A percentile compares a stretch with the other conserved stretches of the same genome.
Evolutionary conservation across 2,797 vertebrate genomes (phyloP).

Genomic region (Malurus leucopterus): DNA sequence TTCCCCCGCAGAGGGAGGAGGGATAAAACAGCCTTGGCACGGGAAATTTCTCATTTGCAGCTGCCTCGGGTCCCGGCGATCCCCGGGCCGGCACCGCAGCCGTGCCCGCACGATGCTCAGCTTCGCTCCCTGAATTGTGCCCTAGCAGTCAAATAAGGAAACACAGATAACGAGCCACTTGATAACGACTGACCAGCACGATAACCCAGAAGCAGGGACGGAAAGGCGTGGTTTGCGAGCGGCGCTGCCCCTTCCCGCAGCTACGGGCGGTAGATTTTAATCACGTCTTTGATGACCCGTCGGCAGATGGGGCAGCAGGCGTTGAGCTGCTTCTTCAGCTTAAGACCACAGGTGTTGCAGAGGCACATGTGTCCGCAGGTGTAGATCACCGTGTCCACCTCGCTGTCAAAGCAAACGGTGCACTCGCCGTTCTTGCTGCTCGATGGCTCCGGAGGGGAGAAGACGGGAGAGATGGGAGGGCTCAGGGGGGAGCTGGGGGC

Average conservation of each 20-base stretch:
- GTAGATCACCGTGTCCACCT: slow-evolving; percentile 98
- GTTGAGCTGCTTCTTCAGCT: slow-evolving; percentile 91
- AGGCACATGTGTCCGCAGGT: slow-evolving; percentile 99
- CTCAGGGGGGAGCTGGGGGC: slow-evolving; percentile 95
- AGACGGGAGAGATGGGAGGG: slow-evolving; percentile 83
- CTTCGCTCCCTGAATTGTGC: slow-evolving; percentile 62
- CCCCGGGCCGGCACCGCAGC: neutral
- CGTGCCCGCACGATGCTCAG: neutral
- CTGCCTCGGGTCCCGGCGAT: neutral
- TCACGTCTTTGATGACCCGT: slow-evolving; percentile 95
- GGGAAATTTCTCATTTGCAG: slow-evolving; percentile 17
- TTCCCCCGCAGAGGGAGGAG: neutral
- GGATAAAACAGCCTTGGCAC: neutral
- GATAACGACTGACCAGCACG: slow-evolving; percentile 64
- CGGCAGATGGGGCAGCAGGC: slow-evolving; percentile 97
- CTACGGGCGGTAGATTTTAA: slow-evolving; percentile 96
- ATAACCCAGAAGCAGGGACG: slow-evolving; percentile 68
- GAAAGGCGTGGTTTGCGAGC: slow-evolving; percentile 59
- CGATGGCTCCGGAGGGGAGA: slow-evolving; percentile 77
- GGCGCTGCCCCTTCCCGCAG: slow-evolving; percentile 30
- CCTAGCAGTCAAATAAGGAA: slow-evolving; percentile 63
- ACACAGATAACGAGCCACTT: slow-evolving; percentile 60
- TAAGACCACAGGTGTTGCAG: slow-evolving; percentile 92
- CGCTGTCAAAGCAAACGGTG: slow-evolving; percentile 95
- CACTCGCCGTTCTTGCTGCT: slow-evolving; percentile 89